These are phyloP conservation scores for Clarias batrachus DNA, from an alignment of 2,113 vertebrate genomes.

Conservation along the genomic window DNA sequence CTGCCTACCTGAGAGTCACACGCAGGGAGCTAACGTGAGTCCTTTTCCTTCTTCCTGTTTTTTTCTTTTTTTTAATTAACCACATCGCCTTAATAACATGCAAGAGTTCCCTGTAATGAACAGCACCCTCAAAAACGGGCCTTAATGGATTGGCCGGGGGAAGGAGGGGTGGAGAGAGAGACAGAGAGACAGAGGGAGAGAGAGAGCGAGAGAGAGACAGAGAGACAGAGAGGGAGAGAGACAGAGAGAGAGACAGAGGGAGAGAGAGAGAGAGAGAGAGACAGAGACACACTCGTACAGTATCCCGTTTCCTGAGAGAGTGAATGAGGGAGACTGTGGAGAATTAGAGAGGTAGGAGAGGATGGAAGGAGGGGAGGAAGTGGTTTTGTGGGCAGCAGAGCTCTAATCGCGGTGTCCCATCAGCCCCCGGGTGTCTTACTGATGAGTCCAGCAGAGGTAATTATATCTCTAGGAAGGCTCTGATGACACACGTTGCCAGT, in stretches of 20 bases:
- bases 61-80: constrained; percentile 53
- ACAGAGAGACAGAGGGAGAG: background rate
- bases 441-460: constrained; percentile 58
- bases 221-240: constrained; percentile 7
- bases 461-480: constrained; percentile 58
- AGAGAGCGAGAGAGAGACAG: background rate
- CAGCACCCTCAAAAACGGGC: constrained; percentile 45
- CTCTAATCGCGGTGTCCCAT: constrained; percentile 56
- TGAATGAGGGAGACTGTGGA: background rate
- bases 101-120: constrained; percentile 54
- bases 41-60: background rate
- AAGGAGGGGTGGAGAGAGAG: no score
- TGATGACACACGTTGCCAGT: constrained; percentile 45
- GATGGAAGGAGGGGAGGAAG: constrained; percentile 46
- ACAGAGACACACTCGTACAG: background rate
- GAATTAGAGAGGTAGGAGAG: constrained; percentile 20
- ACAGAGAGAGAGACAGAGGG: background rate
- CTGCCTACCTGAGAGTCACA: constrained; percentile 81
- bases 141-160: constrained; percentile 45
- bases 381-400: constrained; percentile 54
- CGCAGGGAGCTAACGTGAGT: constrained; percentile 86
- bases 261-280: background rate
- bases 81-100: constrained; percentile 54
- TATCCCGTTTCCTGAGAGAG: constrained; percentile 40
- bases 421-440: constrained; percentile 56